Conservation (phyloP, 2,113 vertebrate genomes). For the Sturnira hondurensis region DNA sequence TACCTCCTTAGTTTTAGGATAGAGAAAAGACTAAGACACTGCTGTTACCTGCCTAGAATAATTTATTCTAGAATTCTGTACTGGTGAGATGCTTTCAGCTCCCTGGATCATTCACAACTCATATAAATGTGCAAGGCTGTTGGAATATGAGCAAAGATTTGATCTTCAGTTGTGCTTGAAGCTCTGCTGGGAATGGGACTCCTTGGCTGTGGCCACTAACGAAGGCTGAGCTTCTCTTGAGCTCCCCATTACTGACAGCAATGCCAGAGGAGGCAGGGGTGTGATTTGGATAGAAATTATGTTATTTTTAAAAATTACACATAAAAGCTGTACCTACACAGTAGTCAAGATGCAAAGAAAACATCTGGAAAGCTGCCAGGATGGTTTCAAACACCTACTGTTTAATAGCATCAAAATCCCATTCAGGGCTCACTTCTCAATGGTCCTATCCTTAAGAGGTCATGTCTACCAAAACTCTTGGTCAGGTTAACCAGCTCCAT, state of each 20-base stretch:
- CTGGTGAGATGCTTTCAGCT: neutral
- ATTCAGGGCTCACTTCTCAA: neutral
- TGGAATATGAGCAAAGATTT: neutral
- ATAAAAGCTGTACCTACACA: neutral
- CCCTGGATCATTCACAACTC: neutral
- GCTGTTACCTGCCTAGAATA: neutral
- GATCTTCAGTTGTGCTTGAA: neutral
- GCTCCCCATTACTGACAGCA: neutral
- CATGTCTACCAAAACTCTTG: neutral
- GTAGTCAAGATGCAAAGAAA: neutral
- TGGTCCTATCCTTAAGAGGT: neutral
- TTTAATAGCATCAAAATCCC: neutral
- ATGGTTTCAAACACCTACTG: neutral
- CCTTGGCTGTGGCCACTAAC: rapidly evolving
- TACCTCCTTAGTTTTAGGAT: neutral
- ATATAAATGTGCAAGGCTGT: neutral
- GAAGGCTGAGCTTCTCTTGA: neutral
- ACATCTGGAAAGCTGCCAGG: neutral
- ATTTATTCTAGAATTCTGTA: neutral
- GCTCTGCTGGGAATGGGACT: neutral
- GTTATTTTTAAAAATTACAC: neutral
- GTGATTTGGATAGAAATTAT: neutral
- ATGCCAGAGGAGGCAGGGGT: neutral
- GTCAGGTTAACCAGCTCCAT: neutral
- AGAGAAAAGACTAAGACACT: neutral